phyloP scores from a whole-genome alignment of 1,140 invertebrate genomes.

The Diachasma alloeum region DNA sequence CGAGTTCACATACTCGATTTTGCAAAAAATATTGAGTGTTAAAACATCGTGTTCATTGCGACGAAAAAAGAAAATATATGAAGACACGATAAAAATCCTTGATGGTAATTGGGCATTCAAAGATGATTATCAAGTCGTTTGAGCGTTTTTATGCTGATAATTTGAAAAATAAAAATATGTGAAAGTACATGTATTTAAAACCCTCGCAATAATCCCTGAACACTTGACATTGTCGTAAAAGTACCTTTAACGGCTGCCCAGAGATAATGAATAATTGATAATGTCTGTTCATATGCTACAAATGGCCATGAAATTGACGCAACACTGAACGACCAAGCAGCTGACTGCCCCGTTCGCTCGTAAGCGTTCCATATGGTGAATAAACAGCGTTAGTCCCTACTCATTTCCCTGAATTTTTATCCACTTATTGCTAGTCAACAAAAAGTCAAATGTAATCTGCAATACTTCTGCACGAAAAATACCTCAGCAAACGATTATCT shows the following conservation, averaged over 20 bases:
- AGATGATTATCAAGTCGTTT: no score
- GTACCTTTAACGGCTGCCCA: not conserved
- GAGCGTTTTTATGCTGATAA: not conserved
- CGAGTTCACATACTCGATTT: no score
- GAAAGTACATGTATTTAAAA: not conserved
- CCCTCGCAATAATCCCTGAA: not conserved
- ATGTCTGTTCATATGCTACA: not conserved
- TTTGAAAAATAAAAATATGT: not conserved
- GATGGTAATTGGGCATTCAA: not conserved
- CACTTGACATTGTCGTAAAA: not conserved
- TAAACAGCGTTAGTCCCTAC: not conserved
- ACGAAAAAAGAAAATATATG: not conserved
- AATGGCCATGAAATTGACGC: constrained; percentile 19
- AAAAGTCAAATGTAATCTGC: no score
- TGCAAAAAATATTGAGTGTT: no score
- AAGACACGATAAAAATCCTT: not conserved
- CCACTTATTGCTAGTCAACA: not conserved
- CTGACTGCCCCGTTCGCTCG: not conserved
- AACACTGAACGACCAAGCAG: constrained; percentile 17
- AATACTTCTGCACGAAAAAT: no score
- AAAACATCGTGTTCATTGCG: not conserved
- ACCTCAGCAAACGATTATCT: not conserved
- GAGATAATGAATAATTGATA: constrained; percentile 30
- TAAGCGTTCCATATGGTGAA: not conserved
- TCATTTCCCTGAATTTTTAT: not conserved